A percentile compares a stretch with the other conserved stretches of the same genome.
These are phyloP conservation scores for Phocoena sinus DNA, from an alignment of 2,113 vertebrate species.

Conservation along the genomic window DNA sequence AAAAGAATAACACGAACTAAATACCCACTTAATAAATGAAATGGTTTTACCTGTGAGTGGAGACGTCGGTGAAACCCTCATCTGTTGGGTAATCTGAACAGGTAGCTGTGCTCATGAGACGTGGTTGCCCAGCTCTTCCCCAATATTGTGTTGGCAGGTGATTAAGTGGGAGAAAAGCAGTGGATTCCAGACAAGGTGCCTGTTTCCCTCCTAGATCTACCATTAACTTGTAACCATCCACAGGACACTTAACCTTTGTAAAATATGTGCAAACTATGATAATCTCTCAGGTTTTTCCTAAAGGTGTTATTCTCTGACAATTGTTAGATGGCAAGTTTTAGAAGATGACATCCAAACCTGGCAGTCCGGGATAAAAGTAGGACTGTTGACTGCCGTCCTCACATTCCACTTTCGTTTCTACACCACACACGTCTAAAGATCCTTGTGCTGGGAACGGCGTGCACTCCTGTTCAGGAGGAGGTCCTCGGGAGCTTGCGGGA, in stretches of 20 bases:
- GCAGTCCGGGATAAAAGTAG: neutral
- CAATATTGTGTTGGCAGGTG: neutral
- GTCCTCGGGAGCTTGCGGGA: neutral
- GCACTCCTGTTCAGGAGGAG: neutral
- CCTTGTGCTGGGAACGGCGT: neutral
- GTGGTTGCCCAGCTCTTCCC: neutral
- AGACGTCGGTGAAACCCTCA: neutral
- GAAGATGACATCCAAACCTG: neutral
- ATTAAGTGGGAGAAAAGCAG: neutral
- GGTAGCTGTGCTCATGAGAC: accelerated
- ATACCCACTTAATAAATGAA: neutral
- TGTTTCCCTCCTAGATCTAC: neutral
- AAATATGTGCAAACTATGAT: neutral
- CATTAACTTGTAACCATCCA: neutral
- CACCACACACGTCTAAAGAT: neutral
- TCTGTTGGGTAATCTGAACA: neutral
- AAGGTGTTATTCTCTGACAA: neutral
- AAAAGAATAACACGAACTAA: neutral
- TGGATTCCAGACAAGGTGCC: neutral
- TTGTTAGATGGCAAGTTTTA: neutral
- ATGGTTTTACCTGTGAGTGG: neutral
- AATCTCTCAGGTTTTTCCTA: neutral
- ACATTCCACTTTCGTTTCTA: neutral
- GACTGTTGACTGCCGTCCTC: neutral
- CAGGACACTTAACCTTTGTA: neutral